Base-by-base conservation (phyloP, 2,113 vertebrate genomes). In the Anarrhichthys ocellatus region DNA sequence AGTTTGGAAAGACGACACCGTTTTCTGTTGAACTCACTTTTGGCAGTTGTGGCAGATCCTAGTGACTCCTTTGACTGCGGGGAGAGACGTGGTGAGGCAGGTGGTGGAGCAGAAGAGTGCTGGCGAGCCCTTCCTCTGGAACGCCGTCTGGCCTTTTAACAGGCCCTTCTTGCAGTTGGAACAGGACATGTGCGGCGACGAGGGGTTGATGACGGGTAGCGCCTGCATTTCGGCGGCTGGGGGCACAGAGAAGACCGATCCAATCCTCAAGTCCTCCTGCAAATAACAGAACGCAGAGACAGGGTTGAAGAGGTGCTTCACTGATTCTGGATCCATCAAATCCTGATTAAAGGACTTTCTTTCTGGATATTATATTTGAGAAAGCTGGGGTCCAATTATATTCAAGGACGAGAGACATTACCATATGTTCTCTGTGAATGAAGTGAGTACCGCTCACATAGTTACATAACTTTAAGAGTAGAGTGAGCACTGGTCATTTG, bases 121-220 rank as follows among this genome's bases (percentile, higher is more conserved):
- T 13, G 97, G 94, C 10, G 96, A 98, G 80, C 98, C 98, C 93
- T 98, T 99, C 89, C 97, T 96, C 94, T 99, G 98, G 93, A 97
- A 99, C 1, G 98, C 98, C 0, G 98, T 99, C 94, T 99, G 98
- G 24, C 98, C 98, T 89, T 98, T 99, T 79, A 97, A 93, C 84
- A 99, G 95, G 87, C 93, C 91, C 95, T 97, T 98, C 93, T 97
- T 97, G 90, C 98, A 99, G 82, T 96, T 94, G 46, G 96, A 96
- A 87, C 98, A 99, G 88, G 94, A 96, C 93, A 99, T 97, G 87
- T 96, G 95, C 85, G 96, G 72, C 48, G 96, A 92, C 38, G 95
- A 46, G 0, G 86, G 80, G 71, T 76, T 20, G 46, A 77, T 0
- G 2, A 46, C 2, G 13, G 84, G 78, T 9, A 67, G 73, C 8